phyloP scores from a whole-genome alignment of 2,888 invertebrate species.

The Stenodera caucasica region DNA sequence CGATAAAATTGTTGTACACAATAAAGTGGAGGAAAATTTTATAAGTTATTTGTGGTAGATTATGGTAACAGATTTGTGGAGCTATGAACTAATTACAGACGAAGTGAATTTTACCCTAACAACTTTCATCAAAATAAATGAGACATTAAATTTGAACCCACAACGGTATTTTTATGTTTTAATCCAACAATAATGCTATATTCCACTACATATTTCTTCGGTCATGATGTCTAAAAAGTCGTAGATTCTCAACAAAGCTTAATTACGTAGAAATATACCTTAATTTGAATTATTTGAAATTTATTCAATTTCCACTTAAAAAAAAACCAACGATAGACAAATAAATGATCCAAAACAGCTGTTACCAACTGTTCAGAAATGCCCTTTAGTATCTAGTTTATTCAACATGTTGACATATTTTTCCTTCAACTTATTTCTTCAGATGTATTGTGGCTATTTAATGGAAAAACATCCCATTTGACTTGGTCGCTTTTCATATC shows the following conservation, averaged over 20 bases:
- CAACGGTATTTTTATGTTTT: constrained; percentile 21
- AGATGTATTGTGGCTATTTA: constrained; percentile 31
- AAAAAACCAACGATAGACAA: not conserved
- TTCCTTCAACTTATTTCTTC: constrained; percentile 32
- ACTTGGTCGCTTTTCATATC: constrained; percentile 15
- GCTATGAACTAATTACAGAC: constrained; percentile 4
- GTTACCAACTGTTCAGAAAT: constrained; percentile 16
- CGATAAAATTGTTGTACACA: not conserved
- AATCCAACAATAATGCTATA: constrained; percentile 7
- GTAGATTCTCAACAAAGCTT: not conserved
- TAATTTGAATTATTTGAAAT: not conserved
- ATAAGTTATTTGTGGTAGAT: not conserved
- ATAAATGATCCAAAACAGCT: constrained; percentile 2
- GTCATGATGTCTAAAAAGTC: not conserved
- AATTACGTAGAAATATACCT: not conserved
- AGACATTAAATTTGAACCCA: constrained; percentile 24
- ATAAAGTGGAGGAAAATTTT: not conserved
- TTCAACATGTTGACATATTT: constrained; percentile 33
- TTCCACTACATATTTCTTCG: not conserved
- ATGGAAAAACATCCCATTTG: constrained; percentile 28
- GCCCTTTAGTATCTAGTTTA: constrained; percentile 22
- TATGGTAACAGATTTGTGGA: not conserved
- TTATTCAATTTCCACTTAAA: no score
- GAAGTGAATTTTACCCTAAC: constrained; percentile 1
- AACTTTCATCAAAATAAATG: constrained; percentile 20